phyloP scores from a whole-genome alignment of 2,113 vertebrate species.

The Rynchops niger region DNA sequence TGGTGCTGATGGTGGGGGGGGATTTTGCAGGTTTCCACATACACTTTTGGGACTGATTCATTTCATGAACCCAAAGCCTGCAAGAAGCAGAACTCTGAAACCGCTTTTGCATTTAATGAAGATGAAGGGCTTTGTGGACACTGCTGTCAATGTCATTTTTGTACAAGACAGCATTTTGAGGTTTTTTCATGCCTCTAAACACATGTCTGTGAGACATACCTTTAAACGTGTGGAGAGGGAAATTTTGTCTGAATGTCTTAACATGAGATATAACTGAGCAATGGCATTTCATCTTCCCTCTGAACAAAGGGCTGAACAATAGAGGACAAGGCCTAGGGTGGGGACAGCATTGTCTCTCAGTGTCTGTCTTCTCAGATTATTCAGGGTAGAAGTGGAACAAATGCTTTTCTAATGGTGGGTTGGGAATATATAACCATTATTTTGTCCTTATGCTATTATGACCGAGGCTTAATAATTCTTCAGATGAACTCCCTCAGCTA shows the following conservation, averaged over 20 bases:
- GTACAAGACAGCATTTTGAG: neutral
- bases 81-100: neutral
- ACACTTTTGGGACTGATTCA: neutral
- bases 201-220: neutral
- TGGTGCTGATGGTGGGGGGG: neutral
- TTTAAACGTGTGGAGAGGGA: neutral
- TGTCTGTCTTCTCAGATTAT: neutral
- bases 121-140: neutral
- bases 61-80: neutral
- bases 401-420: neutral
- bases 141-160: neutral
- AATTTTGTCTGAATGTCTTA: neutral
- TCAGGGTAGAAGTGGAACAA: neutral
- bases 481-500: neutral
- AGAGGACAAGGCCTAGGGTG: neutral
- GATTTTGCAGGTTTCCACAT: neutral
- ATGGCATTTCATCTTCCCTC: neutral
- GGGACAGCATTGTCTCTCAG: neutral
- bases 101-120: neutral
- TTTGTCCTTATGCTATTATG: neutral
- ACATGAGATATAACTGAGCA: neutral
- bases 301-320: neutral
- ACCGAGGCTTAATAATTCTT: neutral
- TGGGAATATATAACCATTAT: neutral
- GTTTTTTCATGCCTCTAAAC: neutral